Evolutionary conservation across 2,113 vertebrate species (phyloP), one percentile per base, ranked within the genome.

Genomic region (Prunella himalayana): DNA sequence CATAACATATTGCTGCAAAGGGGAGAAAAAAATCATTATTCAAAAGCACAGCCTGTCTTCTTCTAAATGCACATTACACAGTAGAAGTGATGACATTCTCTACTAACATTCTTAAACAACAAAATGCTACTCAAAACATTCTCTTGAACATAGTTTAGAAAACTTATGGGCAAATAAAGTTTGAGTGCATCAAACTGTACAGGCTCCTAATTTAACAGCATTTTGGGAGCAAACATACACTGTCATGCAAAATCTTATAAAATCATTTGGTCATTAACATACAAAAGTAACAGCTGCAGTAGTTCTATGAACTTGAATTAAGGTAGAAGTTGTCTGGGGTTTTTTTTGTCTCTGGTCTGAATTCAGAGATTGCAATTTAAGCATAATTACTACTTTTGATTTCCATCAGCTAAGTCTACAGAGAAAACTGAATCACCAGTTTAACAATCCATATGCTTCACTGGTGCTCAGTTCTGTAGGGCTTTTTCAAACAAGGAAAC

Each of bases 1-100:
- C 98, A 99, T 99, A 96, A 99, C 88, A 91, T 99, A 99, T 99
- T 99, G 99, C 99, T 99, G 97, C 51, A 82, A 97, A 96, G 19
- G 18, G 61, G 53, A 94, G 78, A 82, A 77, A 85, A 86, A 86
- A 12, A 6, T 63, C 8, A 42, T 73, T 86, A 86, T 33, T 69
- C 30, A 60, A 68, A 73, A 90, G 69, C 25, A 76, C 20, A 85
- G 47, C 11, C 37, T 47, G 9, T n/a, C 37, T 2, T 72, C 35
- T 80, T 73, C 75, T 61, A 90, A 82, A 85, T 30, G 20, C 13
- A 88, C 10, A 27, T 50, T 84, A 24, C 69, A 72, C 20, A 61
- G 25, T 11, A 64, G 18, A 93, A 57, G 17, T 9, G 5, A n/a
- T 21, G 15, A 91, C 44, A 54, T 57, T 75, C 51, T 73, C 64